These are phyloP conservation scores for Prosapia bicincta DNA, from an alignment of 2,888 invertebrate species.

Conservation along the genomic window DNA sequence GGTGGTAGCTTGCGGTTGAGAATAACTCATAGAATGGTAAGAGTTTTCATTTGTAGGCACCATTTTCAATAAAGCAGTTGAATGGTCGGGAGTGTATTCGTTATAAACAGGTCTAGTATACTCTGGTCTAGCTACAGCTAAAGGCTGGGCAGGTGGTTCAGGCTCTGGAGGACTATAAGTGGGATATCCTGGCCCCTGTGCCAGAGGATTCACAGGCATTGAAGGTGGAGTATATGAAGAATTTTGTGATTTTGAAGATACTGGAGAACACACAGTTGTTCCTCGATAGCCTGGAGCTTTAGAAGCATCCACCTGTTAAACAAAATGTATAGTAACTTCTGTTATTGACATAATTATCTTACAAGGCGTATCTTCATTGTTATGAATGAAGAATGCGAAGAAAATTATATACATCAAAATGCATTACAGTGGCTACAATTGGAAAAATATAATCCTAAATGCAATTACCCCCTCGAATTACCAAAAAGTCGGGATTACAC, in stretches of 20 bases:
- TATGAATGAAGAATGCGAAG: too few relatives aligned
- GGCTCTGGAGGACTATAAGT: slow-evolving; percentile 37
- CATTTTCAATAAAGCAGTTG: slow-evolving; percentile 48
- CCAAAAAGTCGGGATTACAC: too few relatives aligned
- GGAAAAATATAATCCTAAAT: too few relatives aligned
- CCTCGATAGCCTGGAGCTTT: slow-evolving; percentile 91
- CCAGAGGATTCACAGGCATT: slow-evolving; percentile 15
- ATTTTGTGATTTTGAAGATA: slow-evolving; percentile 48
- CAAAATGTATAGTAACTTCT: too few relatives aligned
- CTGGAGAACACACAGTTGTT: slow-evolving; percentile 72
- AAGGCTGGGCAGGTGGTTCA: slow-evolving; percentile 42
- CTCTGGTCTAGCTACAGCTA: slow-evolving; percentile 39
- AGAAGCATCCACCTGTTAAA: slow-evolving; percentile 69
- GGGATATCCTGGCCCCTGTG: slow-evolving; percentile 35
- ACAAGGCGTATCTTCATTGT: too few relatives aligned
- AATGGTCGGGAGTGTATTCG: slow-evolving; percentile 34
- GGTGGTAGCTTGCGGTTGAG: slow-evolving; percentile 46
- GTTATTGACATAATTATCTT: too few relatives aligned
- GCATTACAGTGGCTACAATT: too few relatives aligned
- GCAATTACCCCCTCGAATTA: too few relatives aligned
- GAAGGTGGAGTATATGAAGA: slow-evolving; percentile 24
- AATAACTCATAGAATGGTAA: slow-evolving; percentile 43
- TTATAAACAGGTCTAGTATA: slow-evolving; percentile 31
- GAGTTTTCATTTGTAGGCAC: slow-evolving; percentile 44
- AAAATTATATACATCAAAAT: too few relatives aligned